Evolutionary conservation across 2,113 vertebrate genomes (phyloP).

Genomic region (Cebidichthys violaceus): DNA sequence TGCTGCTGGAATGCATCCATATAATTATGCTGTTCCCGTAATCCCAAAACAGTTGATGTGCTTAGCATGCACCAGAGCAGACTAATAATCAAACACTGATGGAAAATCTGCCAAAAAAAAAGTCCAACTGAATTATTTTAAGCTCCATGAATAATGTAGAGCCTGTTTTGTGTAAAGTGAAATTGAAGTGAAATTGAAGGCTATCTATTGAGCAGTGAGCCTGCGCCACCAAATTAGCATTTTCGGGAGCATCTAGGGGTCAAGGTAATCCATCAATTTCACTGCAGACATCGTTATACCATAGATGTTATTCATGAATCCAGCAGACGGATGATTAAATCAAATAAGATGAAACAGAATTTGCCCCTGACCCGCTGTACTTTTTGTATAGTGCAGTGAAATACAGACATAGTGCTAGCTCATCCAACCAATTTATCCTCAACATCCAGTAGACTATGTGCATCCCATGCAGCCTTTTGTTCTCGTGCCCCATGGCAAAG

Average conservation of each 20-base stretch:
- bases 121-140: slow-evolving; percentile 70
- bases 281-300: slow-evolving; percentile 66
- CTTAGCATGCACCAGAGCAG: slow-evolving; percentile 61
- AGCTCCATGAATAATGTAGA: slow-evolving; percentile 76
- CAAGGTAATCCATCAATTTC: slow-evolving; percentile 81
- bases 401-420: slow-evolving; percentile 18
- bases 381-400: slow-evolving; percentile 46
- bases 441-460: slow-evolving; percentile 14
- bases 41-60: slow-evolving; percentile 66
- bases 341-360: slow-evolving; percentile 67
- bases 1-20: slow-evolving; percentile 52
- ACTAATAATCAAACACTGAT: slow-evolving; percentile 73
- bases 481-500: not conserved
- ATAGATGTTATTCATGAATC: slow-evolving; percentile 77
- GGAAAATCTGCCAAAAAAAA: slow-evolving; percentile 58
- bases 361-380: slow-evolving; percentile 55
- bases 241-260: slow-evolving; percentile 77
- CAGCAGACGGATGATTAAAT: slow-evolving; percentile 64
- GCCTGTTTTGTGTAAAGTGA: slow-evolving; percentile 63
- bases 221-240: slow-evolving; percentile 74
- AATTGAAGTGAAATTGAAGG: slow-evolving; percentile 70
- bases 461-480: slow-evolving; percentile 34
- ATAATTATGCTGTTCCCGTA: slow-evolving; percentile 65
- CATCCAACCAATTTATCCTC: slow-evolving; percentile 35
- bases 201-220: slow-evolving; percentile 68